These are phyloP conservation scores for Drosophila pegasa DNA, from an alignment of 2,888 invertebrate species.

Conservation along the genomic window DNA sequence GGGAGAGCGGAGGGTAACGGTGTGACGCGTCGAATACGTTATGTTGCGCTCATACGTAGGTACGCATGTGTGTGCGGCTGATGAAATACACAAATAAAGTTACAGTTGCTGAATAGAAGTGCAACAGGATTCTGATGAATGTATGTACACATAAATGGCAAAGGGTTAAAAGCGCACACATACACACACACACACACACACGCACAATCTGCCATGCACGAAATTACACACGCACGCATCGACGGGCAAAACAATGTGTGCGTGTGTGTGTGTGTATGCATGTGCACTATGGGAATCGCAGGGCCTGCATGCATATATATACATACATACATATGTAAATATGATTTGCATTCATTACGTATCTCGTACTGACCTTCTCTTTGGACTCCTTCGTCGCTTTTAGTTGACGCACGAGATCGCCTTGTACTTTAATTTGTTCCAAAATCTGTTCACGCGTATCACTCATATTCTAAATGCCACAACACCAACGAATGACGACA, in stretches of 20 bases:
- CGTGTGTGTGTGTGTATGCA: constrained; percentile 2
- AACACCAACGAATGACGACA: constrained; percentile 29
- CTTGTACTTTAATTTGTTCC: constrained; percentile 89
- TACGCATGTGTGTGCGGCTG: constrained; percentile 26
- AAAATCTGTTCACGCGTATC: constrained; percentile 86
- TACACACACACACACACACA: background rate
- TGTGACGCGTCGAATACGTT: constrained; percentile 16
- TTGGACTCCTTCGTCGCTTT: constrained; percentile 92
- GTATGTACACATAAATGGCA: background rate
- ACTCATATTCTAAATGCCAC: constrained; percentile 81
- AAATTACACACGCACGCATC: background rate
- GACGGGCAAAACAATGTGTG: background rate
- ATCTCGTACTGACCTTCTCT: constrained; percentile 87
- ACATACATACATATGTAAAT: constrained; percentile 7
- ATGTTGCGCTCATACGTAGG: constrained; percentile 14
- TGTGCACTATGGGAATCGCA: constrained; percentile 10
- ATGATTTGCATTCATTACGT: constrained; percentile 11
- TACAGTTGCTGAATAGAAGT: constrained; percentile 22
- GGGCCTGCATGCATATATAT: constrained; percentile 9
- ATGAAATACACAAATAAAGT: constrained; percentile 47
- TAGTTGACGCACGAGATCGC: constrained; percentile 92
- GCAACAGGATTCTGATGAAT: constrained; percentile 34
- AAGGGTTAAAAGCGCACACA: constrained; percentile 7
- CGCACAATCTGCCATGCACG: background rate
- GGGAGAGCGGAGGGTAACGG: constrained; percentile 12